These are phyloP conservation scores for Tragelaphus buxtoni DNA, from an alignment of 2,113 vertebrate species.

Conservation along the genomic window DNA sequence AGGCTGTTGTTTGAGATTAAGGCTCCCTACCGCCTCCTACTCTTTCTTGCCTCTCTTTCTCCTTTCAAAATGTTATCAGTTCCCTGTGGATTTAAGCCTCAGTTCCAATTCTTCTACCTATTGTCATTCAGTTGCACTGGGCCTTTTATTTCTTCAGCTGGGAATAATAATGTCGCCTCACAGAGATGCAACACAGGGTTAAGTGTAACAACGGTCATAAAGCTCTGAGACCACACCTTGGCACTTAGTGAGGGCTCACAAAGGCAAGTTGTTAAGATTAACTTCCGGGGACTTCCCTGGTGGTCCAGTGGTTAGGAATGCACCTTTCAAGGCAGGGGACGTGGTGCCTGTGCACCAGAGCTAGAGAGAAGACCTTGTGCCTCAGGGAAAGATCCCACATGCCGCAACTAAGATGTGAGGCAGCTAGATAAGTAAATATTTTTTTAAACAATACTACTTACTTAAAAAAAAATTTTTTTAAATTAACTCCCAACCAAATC, in stretches of 20 bases:
- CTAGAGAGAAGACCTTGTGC: background rate
- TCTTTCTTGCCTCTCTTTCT: background rate
- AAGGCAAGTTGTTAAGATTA: background rate
- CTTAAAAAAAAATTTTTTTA: background rate
- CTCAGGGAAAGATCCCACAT: background rate
- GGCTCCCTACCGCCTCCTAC: background rate
- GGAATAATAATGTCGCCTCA: background rate
- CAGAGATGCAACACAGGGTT: background rate
- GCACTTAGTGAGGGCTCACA: background rate
- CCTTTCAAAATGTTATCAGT: background rate
- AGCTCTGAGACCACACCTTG: background rate
- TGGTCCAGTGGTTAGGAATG: background rate
- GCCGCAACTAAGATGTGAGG: background rate
- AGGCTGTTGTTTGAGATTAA: background rate
- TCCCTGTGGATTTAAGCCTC: background rate
- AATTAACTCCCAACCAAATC: background rate
- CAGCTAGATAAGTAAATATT: background rate
- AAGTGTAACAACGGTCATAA: background rate
- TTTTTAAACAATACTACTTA: background rate
- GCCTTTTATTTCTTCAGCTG: background rate
- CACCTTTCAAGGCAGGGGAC: background rate
- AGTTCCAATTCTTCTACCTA: background rate
- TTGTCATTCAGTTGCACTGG: background rate
- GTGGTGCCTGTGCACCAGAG: background rate
- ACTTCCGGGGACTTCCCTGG: background rate